Conservation (phyloP, 2,797 vertebrate genomes). For the Serranus cabrilla region DNA sequence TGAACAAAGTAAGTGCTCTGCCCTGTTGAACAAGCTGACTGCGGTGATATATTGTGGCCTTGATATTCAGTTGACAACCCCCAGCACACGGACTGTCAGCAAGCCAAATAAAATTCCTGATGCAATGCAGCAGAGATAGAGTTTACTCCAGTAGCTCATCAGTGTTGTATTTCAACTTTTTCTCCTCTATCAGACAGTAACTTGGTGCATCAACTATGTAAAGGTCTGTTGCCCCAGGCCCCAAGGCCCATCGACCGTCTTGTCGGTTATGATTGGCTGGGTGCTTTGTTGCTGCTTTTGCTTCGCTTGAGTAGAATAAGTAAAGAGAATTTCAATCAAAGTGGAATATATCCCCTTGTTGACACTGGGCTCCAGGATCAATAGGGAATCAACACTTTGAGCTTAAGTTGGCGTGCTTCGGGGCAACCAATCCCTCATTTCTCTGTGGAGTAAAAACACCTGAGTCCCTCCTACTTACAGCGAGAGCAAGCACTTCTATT, state of each 20-base stretch:
- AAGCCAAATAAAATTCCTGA: slow-evolving; percentile 55
- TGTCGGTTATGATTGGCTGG: slow-evolving; percentile 81
- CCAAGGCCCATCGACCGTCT: slow-evolving; percentile 71
- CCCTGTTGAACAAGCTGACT: slow-evolving; percentile 49
- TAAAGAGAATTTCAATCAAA: slow-evolving; percentile 81
- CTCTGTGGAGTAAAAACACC: slow-evolving; percentile 62
- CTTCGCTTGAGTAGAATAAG: slow-evolving; percentile 75
- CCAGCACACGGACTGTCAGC: slow-evolving; percentile 54
- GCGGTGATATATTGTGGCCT: slow-evolving; percentile 62
- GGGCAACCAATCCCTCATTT: slow-evolving; percentile 67
- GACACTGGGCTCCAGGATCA: slow-evolving; percentile 73
- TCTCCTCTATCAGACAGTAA: slow-evolving; percentile 57
- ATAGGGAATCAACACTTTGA: slow-evolving; percentile 78
- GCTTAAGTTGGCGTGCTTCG: slow-evolving; percentile 67
- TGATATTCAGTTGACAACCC: slow-evolving; percentile 61
- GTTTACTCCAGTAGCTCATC: slow-evolving; percentile 69
- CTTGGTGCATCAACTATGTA: slow-evolving; percentile 66
- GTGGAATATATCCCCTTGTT: slow-evolving; percentile 78
- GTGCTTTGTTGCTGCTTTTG: slow-evolving; percentile 74
- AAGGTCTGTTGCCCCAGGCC: slow-evolving; percentile 67
- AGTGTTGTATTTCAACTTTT: slow-evolving; percentile 60
- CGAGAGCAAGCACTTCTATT: slow-evolving; percentile 52
- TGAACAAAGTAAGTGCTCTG: slow-evolving; percentile 5
- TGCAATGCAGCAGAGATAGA: slow-evolving; percentile 54
- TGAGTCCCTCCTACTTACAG: slow-evolving; percentile 59